Percentiles rank a stretch among this genome's conserved stretches.
These are phyloP conservation scores for Ceyx margarethae DNA, from an alignment of 2,113 vertebrate species.

Conservation along the genomic window DNA sequence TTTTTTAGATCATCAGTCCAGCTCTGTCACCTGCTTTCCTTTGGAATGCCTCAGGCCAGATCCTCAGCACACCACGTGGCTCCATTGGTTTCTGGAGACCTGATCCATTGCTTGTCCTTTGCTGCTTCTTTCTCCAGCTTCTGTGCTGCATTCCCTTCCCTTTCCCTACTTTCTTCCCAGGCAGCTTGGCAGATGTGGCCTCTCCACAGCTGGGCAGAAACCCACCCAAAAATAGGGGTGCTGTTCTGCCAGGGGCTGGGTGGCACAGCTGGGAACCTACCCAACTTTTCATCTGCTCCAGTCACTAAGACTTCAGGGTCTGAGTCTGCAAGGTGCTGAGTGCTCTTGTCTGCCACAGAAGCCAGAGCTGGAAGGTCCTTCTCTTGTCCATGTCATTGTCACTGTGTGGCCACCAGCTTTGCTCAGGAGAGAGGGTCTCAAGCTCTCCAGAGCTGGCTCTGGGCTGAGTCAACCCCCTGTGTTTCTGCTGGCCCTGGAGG, in stretches of 20 bases:
- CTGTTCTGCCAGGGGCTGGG: background rate
- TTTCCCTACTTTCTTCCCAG: background rate
- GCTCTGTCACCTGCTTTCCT: background rate
- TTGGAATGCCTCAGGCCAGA: background rate
- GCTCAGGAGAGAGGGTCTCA: background rate
- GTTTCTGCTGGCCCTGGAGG: background rate
- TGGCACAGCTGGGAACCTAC: no score
- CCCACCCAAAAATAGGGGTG: background rate
- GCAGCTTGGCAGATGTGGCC: background rate
- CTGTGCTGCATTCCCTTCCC: background rate
- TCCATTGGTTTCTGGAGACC: background rate
- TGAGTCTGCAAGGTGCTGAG: background rate
- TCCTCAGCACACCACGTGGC: background rate
- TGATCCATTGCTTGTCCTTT: background rate
- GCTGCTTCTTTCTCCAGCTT: background rate
- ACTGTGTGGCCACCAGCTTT: background rate
- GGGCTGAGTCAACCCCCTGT: background rate
- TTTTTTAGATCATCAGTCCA: background rate
- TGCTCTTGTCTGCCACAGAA: background rate
- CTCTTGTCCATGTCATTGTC: background rate
- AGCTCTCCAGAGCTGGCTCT: background rate
- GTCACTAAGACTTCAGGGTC: background rate
- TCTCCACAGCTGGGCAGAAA: background rate
- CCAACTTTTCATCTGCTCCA: background rate
- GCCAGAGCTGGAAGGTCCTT: background rate